Conservation (phyloP, 2,888 invertebrate genomes). For the Germaria angustata region DNA sequence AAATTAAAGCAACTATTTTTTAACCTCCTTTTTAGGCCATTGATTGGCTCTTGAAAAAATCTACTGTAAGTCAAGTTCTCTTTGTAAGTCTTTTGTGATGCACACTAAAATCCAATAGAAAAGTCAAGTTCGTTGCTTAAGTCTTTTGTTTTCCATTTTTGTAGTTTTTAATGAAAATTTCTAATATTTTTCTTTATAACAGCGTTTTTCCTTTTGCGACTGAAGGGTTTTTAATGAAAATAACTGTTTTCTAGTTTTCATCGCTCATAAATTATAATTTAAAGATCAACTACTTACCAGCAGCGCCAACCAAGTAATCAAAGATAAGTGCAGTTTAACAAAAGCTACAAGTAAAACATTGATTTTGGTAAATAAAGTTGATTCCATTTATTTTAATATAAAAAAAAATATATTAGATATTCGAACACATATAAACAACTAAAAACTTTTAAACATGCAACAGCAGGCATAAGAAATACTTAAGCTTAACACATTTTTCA, state of each 20-base stretch:
- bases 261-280: slow-evolving; percentile 62
- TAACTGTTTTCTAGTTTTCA: slow-evolving; percentile 61
- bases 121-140: neutral
- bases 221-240: slow-evolving; percentile 59
- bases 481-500: slow-evolving; percentile 63
- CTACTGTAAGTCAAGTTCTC: too few species aligned
- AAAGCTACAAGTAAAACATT: slow-evolving; percentile 50
- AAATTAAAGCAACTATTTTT: too few species aligned
- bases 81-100: slow-evolving; percentile 19
- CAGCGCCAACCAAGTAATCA: slow-evolving; percentile 73
- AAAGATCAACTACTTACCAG: slow-evolving; percentile 56
- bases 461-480: slow-evolving; percentile 26
- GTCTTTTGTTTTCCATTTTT: neutral
- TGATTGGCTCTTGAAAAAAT: too few species aligned
- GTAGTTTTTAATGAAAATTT: neutral
- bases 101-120: neutral
- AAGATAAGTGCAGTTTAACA: slow-evolving; percentile 60
- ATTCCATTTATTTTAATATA: slow-evolving; percentile 60
- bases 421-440: neutral
- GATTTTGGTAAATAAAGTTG: slow-evolving; percentile 39
- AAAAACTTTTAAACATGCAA: slow-evolving; percentile 18
- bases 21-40: too few species aligned
- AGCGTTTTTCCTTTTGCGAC: slow-evolving; percentile 5
- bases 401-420: neutral
- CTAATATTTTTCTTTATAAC: neutral